Percentiles rank a stretch among this genome's conserved stretches.
Conservation (phyloP, 2,888 invertebrate genomes). For the Coenonympha glycerion region DNA sequence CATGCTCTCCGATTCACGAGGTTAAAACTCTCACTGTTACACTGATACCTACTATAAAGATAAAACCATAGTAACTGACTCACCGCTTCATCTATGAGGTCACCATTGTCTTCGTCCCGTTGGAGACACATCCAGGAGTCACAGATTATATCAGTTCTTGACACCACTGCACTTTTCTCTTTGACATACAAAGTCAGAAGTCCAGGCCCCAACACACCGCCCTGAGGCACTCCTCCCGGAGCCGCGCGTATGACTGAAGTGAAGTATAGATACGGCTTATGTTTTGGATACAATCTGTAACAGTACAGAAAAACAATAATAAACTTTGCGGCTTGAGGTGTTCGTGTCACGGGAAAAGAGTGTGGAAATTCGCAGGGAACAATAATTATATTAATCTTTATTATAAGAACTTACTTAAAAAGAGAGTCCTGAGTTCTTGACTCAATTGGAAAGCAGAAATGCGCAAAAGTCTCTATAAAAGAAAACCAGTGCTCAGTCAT, state of each 20-base stretch:
- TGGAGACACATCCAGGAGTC: slow-evolving; percentile 70
- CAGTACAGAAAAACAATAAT: slow-evolving; percentile 73
- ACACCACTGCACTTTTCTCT: slow-evolving; percentile 39
- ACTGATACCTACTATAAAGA: too few species aligned
- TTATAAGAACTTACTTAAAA: too few species aligned
- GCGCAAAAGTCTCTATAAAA: too few species aligned
- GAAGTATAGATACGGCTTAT: slow-evolving; percentile 47
- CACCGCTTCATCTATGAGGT: slow-evolving; percentile 62
- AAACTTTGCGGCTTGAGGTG: slow-evolving; percentile 50
- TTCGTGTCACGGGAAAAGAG: too few species aligned
- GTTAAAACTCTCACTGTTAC: too few species aligned
- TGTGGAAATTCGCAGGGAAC: too few species aligned
- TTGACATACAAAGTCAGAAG: slow-evolving; percentile 31
- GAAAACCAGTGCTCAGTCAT: too few species aligned
- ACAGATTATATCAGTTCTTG: slow-evolving; percentile 33
- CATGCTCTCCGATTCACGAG: too few species aligned
- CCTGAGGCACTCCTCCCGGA: slow-evolving; percentile 58
- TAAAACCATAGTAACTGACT: too few species aligned
- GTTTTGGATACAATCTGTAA: slow-evolving; percentile 75
- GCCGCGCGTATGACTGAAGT: slow-evolving; percentile 45
- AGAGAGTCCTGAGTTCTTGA: too few species aligned
- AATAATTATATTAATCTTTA: too few species aligned
- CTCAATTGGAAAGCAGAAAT: too few species aligned
- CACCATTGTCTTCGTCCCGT: slow-evolving; percentile 60
- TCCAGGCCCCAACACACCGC: slow-evolving; percentile 39